Evolutionary conservation across 2,888 invertebrate species (phyloP).

Genomic region (Ormyrus pomaceus): DNA sequence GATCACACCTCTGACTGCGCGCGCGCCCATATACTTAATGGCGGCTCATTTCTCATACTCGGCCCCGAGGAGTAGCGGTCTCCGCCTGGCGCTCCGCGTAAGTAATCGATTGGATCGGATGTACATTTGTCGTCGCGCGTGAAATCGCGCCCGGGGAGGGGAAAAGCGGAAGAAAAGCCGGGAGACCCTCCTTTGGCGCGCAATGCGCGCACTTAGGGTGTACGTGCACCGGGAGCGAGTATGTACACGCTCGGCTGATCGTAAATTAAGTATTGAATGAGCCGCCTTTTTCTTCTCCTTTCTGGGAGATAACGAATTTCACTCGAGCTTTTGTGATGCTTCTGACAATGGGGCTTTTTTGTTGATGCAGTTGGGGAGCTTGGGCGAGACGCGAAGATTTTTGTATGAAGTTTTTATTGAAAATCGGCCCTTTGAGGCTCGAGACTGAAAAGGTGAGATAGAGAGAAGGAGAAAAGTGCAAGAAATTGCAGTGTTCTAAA

Average conservation of each 20-base stretch:
- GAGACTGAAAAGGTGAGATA: no score
- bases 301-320: no score
- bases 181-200: not conserved
- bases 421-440: no score
- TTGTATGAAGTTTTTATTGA: no score
- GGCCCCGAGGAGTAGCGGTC: no score
- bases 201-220: not conserved
- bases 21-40: conserved; percentile 40
- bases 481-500: no score
- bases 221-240: conserved; percentile 17
- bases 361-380: no score
- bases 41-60: conserved; percentile 49
- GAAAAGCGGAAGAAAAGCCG: conserved; percentile 1
- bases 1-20: not conserved
- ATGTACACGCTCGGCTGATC: conserved; percentile 16
- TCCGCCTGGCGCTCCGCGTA: not conserved
- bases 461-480: no score
- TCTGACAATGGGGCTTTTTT: no score
- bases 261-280: conserved; percentile 47
- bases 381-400: no score
- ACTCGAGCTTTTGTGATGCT: no score
- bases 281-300: not conserved
- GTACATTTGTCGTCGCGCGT: conserved; percentile 19
- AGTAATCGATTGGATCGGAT: conserved; percentile 26
- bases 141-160: not conserved